Base-by-base conservation (phyloP, 2,888 invertebrate species). In the Ephialtes manifestator region DNA sequence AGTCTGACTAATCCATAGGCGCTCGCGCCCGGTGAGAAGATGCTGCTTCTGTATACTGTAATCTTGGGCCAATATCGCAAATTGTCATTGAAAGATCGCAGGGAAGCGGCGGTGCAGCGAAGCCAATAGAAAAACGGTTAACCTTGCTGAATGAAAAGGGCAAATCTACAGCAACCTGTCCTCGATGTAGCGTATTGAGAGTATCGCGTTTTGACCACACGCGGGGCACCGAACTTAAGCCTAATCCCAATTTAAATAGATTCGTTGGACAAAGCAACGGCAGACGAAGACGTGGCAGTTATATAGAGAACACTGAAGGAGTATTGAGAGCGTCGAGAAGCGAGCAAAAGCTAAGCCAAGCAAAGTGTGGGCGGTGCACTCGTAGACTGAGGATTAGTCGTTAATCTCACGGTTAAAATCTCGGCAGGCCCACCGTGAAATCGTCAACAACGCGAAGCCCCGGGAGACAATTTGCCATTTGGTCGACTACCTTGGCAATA, bases 181-280 rank as follows among this genome's bases (percentile, higher is more conserved):
- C 79, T 65, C 53, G 81, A 86, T 83, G 76, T 15, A 71, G 63
- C 81, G 67, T 76, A 85, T 83, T 81, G 78, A 70, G 84, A 86
- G 87, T 87, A 87, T 87, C 87, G 81, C 83, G 67, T 28, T 76
- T 18, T 76, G 79, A 72, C 79, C 82, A 71, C 75, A 84, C 67
- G 71, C 60, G 28, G 72, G 28, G 78, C 55, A 65, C 68, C 24
- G 51, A 31, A 71, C 75, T 74, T 55, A 80, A 80, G 51, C 86
- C 87, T 90, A 91, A 91, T 90, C 91, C 90, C 88, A 90, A 91
- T 91, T 91, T 90, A 91, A 91, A 91, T 91, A 89, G 90, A 89
- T 91, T 89, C 71, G 58, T 87, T 46, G 82, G 84, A 90, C 87
- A 89, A 89, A 86, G 80, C 77, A 43, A 81, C 39, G 39, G 4